Base-by-base conservation (phyloP, 1,140 invertebrate species). In the Danaus melanippus region DNA sequence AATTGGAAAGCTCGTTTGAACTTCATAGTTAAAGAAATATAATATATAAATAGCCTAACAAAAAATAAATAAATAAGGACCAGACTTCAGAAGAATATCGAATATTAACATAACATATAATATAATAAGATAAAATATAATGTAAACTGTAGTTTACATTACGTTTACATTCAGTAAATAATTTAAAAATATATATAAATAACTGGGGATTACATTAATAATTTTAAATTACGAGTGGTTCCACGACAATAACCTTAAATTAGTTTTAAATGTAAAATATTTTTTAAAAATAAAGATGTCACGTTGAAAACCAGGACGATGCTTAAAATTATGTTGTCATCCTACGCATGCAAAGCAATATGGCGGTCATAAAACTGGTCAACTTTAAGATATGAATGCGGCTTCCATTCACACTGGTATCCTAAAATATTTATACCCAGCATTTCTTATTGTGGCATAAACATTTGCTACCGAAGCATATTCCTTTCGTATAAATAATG, bases 321-420 rank as follows among this genome's bases (percentile, higher is more conserved):
- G 46, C 40, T 41, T 55, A 48, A 48, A 55, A 15, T 59, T 48
- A 54, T 54, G 46, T 32, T 32, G 57, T 46, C 50, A 54, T 48
- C 57, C 57, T 59, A 59, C 51, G 45, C 50, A 44, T 44, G 46
- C 47, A 42, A 55, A 61, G 62, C 60, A 68, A 76, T 79, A 74
- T 76, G 54, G 64, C 61, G 42, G 70, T 56, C 62, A 75, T 80
- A 83, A 80, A 80, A 60, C 51, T 64, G 65, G 76, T 66, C 64
- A 72, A 55, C 59, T 49, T 62, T 60, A 41, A 62, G 56, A 53
- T 58, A 51, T 51, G 65, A 64, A 66, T 55, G 55, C 50, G 51
- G 50, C 62, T 49, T 66, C 76, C 75, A 80, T 84, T 84, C 79
- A 84, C 80, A 82, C 77, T 60, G 61, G 39, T 58, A 57, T 74